Evolutionary conservation across 23 tunicate species (phyloP), one percentile per base, ranked within the genome.

Genomic region (Styela plicata): DNA sequence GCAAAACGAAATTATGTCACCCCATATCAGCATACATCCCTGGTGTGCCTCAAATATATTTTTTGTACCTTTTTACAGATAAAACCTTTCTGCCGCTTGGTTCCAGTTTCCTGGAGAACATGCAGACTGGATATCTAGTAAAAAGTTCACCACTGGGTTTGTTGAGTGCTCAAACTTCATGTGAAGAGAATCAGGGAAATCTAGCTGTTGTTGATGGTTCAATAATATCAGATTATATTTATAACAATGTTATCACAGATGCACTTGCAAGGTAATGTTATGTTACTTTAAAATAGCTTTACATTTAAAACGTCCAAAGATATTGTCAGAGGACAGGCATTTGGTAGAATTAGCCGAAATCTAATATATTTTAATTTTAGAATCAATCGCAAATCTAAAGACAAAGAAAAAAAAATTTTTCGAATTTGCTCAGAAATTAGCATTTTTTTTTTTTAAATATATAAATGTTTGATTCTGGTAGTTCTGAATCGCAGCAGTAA

Each of bases 201-300:
- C 64, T 76, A 0, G 81, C 65, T 26, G 53, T 36, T 19, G 37
- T 76, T 76, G 81, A 76, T 65, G 24, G 3, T 44, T 28, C 36
- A 33, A 52, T 21, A 20, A 57, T 76, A n/a, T 33, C 81, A 36
- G 53, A 27, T 44, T 76, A 32, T 76, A 22, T 76, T 52, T 19
- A 32, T 70, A 44, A 53, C 37, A 52, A 53, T 76, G 21, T 76
- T 24, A 29, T 67, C 0, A 22, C 18, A 21, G 31, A 29, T 29
- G 31, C 30, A 13, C 0, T 29, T 25, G 71, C 71, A 18, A 67
- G 71, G 71, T 67, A 44, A 44, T 5, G n/a, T n/a, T n/a, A n/a
- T n/a, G n/a, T n/a, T n/a, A n/a, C n/a, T n/a, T n/a, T n/a, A n/a
- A n/a, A n/a, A n/a, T n/a, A n/a, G n/a, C n/a, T n/a, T n/a, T n/a